Evolutionary conservation across 2,888 invertebrate genomes (phyloP).

Genomic region (Philaethria dido): DNA sequence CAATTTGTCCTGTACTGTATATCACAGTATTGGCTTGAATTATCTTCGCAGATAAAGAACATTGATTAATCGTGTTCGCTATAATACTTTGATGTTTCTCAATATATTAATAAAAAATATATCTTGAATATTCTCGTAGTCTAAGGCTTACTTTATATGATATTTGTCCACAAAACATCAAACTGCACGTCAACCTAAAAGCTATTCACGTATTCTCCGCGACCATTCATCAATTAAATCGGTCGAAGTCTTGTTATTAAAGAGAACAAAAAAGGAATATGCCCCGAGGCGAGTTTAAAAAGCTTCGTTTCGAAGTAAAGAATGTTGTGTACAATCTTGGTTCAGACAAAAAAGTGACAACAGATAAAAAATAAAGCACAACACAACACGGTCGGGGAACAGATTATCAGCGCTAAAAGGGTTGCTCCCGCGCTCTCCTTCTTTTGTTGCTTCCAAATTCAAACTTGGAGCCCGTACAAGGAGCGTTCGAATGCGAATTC

Average conservation of each 20-base stretch:
- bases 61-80: slow-evolving; percentile 29
- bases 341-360: slow-evolving; percentile 83
- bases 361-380: slow-evolving; percentile 76
- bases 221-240: slow-evolving; percentile 81
- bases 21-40: slow-evolving; percentile 29
- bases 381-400: slow-evolving; percentile 80
- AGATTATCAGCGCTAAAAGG: slow-evolving; percentile 84
- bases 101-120: background rate
- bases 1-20: slow-evolving; percentile 36
- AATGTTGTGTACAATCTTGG: slow-evolving; percentile 83
- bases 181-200: slow-evolving; percentile 61
- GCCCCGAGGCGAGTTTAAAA: slow-evolving; percentile 77
- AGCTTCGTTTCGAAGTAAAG: slow-evolving; percentile 83
- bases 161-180: slow-evolving; percentile 39
- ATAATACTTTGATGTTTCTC: slow-evolving; percentile 12
- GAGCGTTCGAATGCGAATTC: slow-evolving; percentile 83
- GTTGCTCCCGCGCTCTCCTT: slow-evolving; percentile 82
- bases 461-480: slow-evolving; percentile 82
- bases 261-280: slow-evolving; percentile 78
- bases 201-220: slow-evolving; percentile 66
- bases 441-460: slow-evolving; percentile 83
- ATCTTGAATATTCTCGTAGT: slow-evolving; percentile 17
- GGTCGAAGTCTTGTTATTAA: slow-evolving; percentile 75
- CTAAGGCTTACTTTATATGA: slow-evolving; percentile 8
- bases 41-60: slow-evolving; percentile 30